Percentiles rank a stretch among this genome's conserved stretches.
These are phyloP conservation scores for Melanotaenia duboulayi DNA, from an alignment of 2,113 vertebrate genomes.

Conservation along the genomic window DNA sequence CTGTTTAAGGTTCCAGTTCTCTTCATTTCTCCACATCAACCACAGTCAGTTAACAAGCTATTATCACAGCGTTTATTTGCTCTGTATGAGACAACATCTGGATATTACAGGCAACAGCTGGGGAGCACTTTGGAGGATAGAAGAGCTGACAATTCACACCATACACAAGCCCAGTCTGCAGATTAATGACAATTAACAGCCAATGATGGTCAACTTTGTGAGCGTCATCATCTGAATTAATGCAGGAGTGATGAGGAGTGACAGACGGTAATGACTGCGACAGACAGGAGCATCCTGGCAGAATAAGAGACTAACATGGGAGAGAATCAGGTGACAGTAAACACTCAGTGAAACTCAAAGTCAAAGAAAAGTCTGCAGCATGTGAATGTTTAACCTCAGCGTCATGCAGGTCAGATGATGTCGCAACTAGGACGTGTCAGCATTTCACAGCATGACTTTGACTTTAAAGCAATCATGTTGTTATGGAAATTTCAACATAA, in stretches of 20 bases:
- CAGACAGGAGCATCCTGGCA: conserved; percentile 10
- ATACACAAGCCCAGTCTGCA: conserved; percentile 6
- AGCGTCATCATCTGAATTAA: conserved; percentile 9
- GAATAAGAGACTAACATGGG: not conserved
- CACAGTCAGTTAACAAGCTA: conserved; percentile 35
- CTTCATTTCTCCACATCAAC: conserved; percentile 30
- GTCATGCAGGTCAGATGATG: not conserved
- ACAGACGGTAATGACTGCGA: conserved; percentile 3
- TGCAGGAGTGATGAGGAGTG: not conserved
- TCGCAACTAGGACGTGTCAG: no score
- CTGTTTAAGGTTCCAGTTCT: not conserved
- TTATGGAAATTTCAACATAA: no score
- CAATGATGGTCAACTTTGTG: conserved; percentile 12
- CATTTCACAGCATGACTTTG: no score
- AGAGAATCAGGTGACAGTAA: not conserved
- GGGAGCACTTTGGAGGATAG: conserved; percentile 3
- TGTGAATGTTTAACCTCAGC: not conserved
- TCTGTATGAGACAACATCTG: conserved; percentile 54
- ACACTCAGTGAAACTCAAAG: not conserved
- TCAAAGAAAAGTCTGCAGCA: not conserved
- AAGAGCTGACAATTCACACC: conserved; percentile 1
- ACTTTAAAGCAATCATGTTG: no score
- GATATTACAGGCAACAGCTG: conserved; percentile 60
- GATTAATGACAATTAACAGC: conserved; percentile 45
- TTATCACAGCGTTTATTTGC: conserved; percentile 31